These are phyloP conservation scores for Mesembrinibis cayennensis DNA, from an alignment of 2,113 vertebrate species.

Conservation along the genomic window DNA sequence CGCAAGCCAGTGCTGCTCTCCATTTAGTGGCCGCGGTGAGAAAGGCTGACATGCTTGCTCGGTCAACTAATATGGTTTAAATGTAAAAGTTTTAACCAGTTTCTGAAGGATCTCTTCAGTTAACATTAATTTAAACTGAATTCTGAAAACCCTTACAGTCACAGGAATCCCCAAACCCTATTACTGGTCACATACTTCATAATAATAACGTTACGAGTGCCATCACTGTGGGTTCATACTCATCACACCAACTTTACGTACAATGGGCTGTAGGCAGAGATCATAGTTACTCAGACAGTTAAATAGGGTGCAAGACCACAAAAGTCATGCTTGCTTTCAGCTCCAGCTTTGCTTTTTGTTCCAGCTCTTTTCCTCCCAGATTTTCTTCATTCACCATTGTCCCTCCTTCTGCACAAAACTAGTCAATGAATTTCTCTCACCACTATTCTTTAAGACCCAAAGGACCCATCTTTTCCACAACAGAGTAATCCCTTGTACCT, in stretches of 20 bases:
- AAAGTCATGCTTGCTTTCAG: neutral
- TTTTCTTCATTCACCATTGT: neutral
- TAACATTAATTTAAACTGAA: neutral
- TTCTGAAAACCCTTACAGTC: neutral
- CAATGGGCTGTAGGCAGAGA: neutral
- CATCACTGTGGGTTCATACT: neutral
- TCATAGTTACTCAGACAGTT: neutral
- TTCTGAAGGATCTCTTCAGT: neutral
- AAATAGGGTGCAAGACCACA: neutral
- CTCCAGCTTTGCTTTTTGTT: neutral
- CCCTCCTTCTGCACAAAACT: neutral
- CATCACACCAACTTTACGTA: neutral
- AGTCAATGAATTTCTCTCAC: neutral
- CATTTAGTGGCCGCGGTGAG: neutral
- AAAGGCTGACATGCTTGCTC: neutral
- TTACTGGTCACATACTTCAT: neutral
- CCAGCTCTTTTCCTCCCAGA: neutral
- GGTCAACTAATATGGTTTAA: neutral
- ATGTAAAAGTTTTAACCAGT: neutral
- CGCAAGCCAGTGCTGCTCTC: accelerated
- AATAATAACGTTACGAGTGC: neutral
- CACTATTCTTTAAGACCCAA: no score
- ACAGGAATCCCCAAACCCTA: neutral
- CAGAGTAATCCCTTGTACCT: neutral
- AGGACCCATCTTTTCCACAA: neutral